Percentiles rank a stretch among this genome's conserved stretches.
Evolutionary conservation across 2,113 vertebrate species (phyloP).

Genomic region (Harpagus bidentatus): DNA sequence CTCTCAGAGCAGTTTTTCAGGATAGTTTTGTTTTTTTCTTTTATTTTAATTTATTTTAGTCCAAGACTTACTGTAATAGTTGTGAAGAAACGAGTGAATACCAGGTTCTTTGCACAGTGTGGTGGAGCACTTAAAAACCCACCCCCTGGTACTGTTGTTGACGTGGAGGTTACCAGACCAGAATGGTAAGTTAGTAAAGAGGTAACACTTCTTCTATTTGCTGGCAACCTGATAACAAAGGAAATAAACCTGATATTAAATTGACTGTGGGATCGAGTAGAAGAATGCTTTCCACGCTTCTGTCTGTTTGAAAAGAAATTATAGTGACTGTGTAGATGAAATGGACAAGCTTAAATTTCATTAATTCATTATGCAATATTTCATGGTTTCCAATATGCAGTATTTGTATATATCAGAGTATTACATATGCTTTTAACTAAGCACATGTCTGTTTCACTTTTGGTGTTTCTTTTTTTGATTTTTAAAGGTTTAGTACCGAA

Average conservation of each 20-base stretch:
- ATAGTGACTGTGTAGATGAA: neutral
- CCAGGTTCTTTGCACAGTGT: constrained; percentile 81
- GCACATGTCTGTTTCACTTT: neutral
- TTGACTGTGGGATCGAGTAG: neutral
- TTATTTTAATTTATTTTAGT: constrained; percentile 53
- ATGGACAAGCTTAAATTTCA: neutral
- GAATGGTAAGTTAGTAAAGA: constrained; percentile 81
- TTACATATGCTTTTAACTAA: neutral
- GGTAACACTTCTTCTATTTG: too few species aligned
- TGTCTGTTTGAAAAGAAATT: neutral
- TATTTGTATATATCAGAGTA: neutral
- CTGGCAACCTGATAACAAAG: neutral
- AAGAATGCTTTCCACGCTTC: rapidly evolving
- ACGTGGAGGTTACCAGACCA: constrained; percentile 88
- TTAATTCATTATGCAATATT: neutral
- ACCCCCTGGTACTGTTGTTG: constrained; percentile 89
- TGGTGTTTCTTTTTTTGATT: neutral
- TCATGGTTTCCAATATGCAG: neutral
- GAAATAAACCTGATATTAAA: rapidly evolving
- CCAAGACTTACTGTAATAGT: constrained; percentile 89
- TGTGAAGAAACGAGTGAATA: constrained; percentile 89
- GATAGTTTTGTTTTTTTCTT: neutral
- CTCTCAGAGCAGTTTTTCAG: neutral
- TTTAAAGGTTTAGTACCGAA: neutral
- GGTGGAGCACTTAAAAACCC: constrained; percentile 83